These are phyloP conservation scores for Aramus guarauna DNA, from an alignment of 2,113 vertebrate genomes.

Conservation along the genomic window DNA sequence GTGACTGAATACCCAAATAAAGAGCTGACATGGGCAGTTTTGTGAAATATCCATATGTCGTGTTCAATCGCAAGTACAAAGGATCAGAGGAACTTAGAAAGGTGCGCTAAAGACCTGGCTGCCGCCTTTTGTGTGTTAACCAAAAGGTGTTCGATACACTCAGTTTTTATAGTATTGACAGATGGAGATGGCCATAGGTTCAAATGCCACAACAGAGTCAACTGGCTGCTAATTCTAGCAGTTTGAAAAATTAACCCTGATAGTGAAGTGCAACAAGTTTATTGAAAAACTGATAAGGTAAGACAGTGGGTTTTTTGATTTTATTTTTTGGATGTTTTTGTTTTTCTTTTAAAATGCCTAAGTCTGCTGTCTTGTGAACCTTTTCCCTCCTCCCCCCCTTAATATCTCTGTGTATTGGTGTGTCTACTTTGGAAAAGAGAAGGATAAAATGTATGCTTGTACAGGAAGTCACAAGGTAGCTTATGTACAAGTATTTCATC, in stretches of 20 bases:
- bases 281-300: neutral
- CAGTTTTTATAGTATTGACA: neutral
- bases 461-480: neutral
- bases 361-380: neutral
- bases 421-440: neutral
- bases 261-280: neutral
- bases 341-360: neutral
- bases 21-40: neutral
- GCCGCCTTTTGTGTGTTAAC: neutral
- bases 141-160: neutral
- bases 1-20: neutral
- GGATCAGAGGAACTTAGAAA: neutral
- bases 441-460: accelerated
- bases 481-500: neutral
- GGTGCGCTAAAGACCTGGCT: neutral
- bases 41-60: neutral
- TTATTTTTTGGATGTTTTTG: neutral
- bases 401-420: neutral
- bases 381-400: neutral
- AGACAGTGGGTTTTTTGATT: neutral
- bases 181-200: neutral
- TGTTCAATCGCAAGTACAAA: neutral
- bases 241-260: neutral
- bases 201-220: neutral
- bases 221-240: neutral